Percentiles rank a stretch among this genome's conserved stretches.
These are phyloP conservation scores for Drosophila orena DNA, from an alignment of 1,140 invertebrate genomes.

Conservation along the genomic window DNA sequence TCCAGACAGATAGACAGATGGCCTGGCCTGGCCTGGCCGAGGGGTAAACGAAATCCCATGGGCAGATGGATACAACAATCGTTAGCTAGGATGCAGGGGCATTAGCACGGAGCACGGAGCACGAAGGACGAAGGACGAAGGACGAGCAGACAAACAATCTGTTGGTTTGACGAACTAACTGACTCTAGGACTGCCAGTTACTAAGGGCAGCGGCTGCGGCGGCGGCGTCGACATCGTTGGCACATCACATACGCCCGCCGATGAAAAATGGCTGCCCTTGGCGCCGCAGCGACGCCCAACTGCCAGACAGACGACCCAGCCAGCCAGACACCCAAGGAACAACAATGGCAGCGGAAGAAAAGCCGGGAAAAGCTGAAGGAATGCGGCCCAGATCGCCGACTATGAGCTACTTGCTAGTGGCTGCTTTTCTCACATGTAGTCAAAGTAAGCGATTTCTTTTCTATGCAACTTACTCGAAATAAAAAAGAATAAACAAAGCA, in stretches of 20 bases:
- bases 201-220: conserved; percentile 6
- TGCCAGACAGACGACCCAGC: conserved; percentile 17
- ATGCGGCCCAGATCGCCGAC: conserved; percentile 11
- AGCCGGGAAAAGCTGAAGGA: not conserved
- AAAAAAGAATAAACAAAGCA: too few relatives aligned
- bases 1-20: conserved; percentile 33
- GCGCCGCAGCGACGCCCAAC: conserved; percentile 52
- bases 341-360: conserved; percentile 18
- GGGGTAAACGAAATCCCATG: conserved; percentile 41
- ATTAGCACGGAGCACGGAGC: not conserved
- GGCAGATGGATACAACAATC: conserved; percentile 59
- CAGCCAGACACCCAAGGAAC: conserved; percentile 31
- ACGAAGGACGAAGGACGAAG: not conserved
- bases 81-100: conserved; percentile 6
- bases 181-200: conserved; percentile 35
- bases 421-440: too few relatives aligned
- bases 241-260: conserved; percentile 55
- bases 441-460: too few relatives aligned
- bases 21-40: conserved; percentile 11
- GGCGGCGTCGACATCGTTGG: conserved; percentile 30
- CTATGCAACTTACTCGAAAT: too few relatives aligned
- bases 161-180: conserved; percentile 47
- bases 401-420: not conserved
- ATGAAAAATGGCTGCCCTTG: conserved; percentile 61
- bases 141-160: conserved; percentile 48